A percentile compares a stretch with the other conserved stretches of the same genome.
These are phyloP conservation scores for Adelognathus sp. DNA, from an alignment of 2,888 invertebrate species.

Conservation along the genomic window DNA sequence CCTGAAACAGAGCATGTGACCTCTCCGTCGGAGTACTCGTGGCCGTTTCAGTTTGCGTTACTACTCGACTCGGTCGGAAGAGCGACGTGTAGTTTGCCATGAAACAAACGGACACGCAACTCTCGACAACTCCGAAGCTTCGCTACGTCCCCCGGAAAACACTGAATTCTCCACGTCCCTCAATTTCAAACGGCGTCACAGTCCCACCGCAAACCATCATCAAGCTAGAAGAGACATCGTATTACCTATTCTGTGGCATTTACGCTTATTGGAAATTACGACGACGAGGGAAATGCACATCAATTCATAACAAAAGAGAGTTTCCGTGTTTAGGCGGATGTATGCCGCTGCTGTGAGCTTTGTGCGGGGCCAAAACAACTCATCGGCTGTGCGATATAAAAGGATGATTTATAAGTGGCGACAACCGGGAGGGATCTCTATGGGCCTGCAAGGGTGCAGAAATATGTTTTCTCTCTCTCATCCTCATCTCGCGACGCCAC, in stretches of 20 bases:
- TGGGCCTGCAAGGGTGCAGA: constrained; percentile 38
- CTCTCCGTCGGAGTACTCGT: constrained; percentile 6
- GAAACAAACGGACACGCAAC: constrained; percentile 1
- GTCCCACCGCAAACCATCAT: neutral
- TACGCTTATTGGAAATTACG: constrained; percentile 51
- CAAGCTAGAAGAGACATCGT: constrained; percentile 2
- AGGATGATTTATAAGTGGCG: constrained; percentile 60
- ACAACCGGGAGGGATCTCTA: constrained; percentile 6
- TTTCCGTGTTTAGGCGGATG: neutral
- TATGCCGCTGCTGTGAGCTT: neutral
- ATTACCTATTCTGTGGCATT: constrained; percentile 29
- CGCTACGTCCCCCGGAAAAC: neutral
- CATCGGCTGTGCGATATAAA: constrained; percentile 47
- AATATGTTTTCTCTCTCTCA: constrained; percentile 14
- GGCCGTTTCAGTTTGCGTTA: constrained; percentile 46
- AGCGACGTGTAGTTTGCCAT: constrained; percentile 14
- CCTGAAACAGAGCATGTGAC: too few species aligned
- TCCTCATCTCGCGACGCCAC: constrained; percentile 23
- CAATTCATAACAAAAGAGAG: constrained; percentile 16
- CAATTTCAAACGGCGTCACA: neutral
- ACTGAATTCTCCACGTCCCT: neutral
- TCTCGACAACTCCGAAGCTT: neutral
- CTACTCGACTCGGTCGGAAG: constrained; percentile 16
- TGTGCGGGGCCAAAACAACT: constrained; percentile 44
- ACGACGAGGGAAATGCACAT: constrained; percentile 17